Evolutionary conservation across 2,888 invertebrate species (phyloP).

Genomic region (Temnothorax rugatulus): DNA sequence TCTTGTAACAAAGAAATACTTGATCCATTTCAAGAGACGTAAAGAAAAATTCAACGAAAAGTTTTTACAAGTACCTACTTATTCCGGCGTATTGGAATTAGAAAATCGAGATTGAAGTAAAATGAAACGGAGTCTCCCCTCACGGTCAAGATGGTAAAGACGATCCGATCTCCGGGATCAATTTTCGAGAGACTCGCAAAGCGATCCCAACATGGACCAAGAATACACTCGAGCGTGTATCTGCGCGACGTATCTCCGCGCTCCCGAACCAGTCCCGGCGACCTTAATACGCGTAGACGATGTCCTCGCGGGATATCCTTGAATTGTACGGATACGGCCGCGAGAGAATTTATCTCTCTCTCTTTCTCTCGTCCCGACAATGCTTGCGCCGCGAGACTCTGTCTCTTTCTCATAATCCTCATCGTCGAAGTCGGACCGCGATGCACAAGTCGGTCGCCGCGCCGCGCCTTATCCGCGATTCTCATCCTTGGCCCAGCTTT

Average conservation of each 20-base stretch:
- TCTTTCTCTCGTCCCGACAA: constrained; percentile 6
- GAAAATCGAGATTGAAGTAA: neutral
- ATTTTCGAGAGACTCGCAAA: constrained; percentile 28
- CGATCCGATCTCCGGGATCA: constrained; percentile 24
- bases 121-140: neutral
- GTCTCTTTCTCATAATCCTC: constrained; percentile 8
- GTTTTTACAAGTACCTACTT: neutral
- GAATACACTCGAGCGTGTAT: constrained; percentile 31
- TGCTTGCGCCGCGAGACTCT: neutral
- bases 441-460: constrained; percentile 40
- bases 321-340: constrained; percentile 50
- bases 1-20: neutral
- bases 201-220: constrained; percentile 7
- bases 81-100: neutral
- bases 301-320: constrained; percentile 61
- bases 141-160: neutral
- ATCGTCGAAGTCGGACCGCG: constrained; percentile 5
- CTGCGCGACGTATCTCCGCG: constrained; percentile 42
- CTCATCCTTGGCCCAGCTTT: constrained; percentile 54
- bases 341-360: constrained; percentile 16
- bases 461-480: constrained; percentile 8
- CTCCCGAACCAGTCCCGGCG: constrained; percentile 55
- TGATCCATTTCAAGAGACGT: neutral
- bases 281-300: constrained; percentile 61
- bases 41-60: neutral